These are phyloP conservation scores for Dascyllus trimaculatus DNA, from an alignment of 2,113 vertebrate genomes.

Conservation along the genomic window DNA sequence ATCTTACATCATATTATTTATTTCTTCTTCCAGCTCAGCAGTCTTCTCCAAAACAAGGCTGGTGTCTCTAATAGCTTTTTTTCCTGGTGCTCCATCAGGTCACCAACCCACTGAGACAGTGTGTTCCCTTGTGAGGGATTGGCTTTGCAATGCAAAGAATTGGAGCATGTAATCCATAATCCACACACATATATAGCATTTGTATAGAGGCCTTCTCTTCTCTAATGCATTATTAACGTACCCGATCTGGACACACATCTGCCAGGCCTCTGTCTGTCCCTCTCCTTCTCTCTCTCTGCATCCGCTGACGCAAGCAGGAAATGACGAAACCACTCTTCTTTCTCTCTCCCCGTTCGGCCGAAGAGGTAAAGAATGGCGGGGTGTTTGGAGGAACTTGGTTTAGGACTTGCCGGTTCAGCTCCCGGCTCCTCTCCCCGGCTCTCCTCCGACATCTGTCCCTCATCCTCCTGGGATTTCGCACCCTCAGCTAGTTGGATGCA, in stretches of 20 bases:
- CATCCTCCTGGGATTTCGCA: constrained; percentile 43
- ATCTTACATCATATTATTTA: neutral
- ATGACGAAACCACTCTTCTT: constrained; percentile 92
- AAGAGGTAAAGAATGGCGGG: constrained; percentile 86
- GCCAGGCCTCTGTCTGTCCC: constrained; percentile 57
- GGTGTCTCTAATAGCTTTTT: neutral
- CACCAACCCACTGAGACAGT: constrained; percentile 18
- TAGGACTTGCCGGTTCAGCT: constrained; percentile 12
- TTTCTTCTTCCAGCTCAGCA: neutral
- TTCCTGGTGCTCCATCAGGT: constrained; percentile 6
- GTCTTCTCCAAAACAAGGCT: constrained; percentile 10
- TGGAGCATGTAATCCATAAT: constrained; percentile 76
- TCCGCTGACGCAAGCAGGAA: constrained; percentile 80
- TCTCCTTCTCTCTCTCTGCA: constrained; percentile 52
- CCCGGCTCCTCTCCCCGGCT: constrained; percentile 7
- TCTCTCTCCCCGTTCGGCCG: constrained; percentile 89
- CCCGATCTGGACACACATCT: constrained; percentile 70
- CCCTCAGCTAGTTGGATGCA: constrained; percentile 83
- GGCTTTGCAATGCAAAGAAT: constrained; percentile 60
- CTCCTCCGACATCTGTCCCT: constrained; percentile 24
- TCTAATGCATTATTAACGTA: constrained; percentile 71
- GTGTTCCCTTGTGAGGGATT: constrained; percentile 42
- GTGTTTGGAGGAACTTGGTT: constrained; percentile 25
- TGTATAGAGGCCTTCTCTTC: constrained; percentile 39
- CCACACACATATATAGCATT: constrained; percentile 54